Base-by-base conservation (phyloP, 2,888 invertebrate genomes). In the Caenorhabditis japonica region DNA sequence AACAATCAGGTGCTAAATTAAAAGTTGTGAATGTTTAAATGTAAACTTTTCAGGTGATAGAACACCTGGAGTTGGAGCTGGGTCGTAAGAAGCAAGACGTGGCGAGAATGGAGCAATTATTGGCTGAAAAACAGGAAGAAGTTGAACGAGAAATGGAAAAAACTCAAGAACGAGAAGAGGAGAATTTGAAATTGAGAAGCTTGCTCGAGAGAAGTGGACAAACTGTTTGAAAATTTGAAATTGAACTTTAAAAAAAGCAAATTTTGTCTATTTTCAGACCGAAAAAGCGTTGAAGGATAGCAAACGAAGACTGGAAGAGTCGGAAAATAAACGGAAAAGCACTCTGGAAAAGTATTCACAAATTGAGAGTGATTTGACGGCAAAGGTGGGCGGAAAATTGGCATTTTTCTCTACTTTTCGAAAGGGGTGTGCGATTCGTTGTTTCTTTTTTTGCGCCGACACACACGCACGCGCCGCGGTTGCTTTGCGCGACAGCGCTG, bases 201-300 rank as follows among this genome's bases (percentile, higher is more conserved):
- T 51, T 77, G 2, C 21, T 77, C 12, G 77, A 77, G 36, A 77
- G 74, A 46, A 69, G 69, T 55, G 53, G 66, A 17, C 61, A 68
- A 30, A 69, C 73, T 13, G 71, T 70, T 5, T 34, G 53, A 21
- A 7, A 44, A 10, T 21, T 1, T 23, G 4, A 23, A 41, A 10
- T 19, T 5, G 17, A 56, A 12, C 36, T 25, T 19, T 38, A 33
- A 15, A 43, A 34, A 25, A 15, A 30, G 10, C 46, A 44, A 56
- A n/a, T n/a, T n/a, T n/a, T n/a, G n/a, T n/a, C n/a, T 10, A 4
- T 36, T 61, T 47, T 34, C 56, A 76, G 76, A 77, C 74, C 19
- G 77, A 75, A 25, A 77, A 75, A 27, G 71, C 77, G 2, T 39
- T 77, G 43, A 62, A 64, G 38, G 77, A 77, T 41, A 72, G 74